phyloP scores from a whole-genome alignment of 2,113 vertebrate genomes.

The Oenanthe oenanthe region DNA sequence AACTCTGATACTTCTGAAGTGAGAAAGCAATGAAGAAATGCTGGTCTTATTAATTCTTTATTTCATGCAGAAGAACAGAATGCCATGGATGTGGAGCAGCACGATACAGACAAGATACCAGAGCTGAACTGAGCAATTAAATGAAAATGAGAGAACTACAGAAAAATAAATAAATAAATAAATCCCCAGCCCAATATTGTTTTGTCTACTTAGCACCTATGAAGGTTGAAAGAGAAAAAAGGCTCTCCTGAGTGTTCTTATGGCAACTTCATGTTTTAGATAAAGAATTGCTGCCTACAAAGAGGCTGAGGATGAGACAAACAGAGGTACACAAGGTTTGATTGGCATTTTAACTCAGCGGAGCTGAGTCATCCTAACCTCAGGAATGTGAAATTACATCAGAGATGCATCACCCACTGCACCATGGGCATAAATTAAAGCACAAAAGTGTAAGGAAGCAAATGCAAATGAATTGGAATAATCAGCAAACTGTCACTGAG shows the following conservation, averaged over 20 bases:
- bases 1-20: not conserved
- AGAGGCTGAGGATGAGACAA: not conserved
- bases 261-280: not conserved
- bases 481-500: not conserved
- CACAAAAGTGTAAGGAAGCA: not conserved
- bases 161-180: too few relatives aligned
- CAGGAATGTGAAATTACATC: not conserved
- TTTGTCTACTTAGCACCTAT: not conserved
- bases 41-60: not conserved
- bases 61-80: not conserved
- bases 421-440: not conserved
- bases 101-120: accelerated
- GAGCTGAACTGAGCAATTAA: not conserved
- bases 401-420: not conserved
- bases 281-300: not conserved
- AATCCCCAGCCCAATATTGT: not conserved
- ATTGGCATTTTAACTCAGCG: not conserved
- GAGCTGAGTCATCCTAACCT: not conserved
- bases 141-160: not conserved
- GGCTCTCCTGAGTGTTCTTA: not conserved
- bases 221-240: not conserved
- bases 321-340: not conserved
- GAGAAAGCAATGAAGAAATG: not conserved
- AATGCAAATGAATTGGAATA: not conserved
- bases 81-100: not conserved